Conservation (phyloP, 1,140 invertebrate species). For the Ganaspis sp. region DNA sequence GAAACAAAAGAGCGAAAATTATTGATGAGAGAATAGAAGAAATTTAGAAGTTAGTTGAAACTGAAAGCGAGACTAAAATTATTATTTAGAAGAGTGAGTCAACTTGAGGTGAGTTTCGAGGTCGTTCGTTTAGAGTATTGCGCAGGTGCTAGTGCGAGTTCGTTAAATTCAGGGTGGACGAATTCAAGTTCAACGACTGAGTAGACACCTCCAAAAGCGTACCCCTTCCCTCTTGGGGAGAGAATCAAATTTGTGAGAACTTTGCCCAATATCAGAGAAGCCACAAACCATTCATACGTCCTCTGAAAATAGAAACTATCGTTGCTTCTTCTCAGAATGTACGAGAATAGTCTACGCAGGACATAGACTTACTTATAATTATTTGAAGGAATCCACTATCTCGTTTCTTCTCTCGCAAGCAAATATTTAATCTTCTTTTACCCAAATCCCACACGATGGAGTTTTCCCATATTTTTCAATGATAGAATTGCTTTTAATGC, state of each 20-base stretch:
- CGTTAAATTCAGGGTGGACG: constrained; percentile 23
- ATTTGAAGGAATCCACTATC: not conserved
- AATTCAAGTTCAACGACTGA: constrained; percentile 30
- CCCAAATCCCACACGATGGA: not conserved
- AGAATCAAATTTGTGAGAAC: constrained; percentile 1
- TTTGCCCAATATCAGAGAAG: constrained; percentile 5
- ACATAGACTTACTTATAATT: constrained; percentile 4
- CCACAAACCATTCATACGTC: not conserved
- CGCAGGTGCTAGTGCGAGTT: constrained; percentile 28
- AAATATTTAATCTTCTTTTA: too few species aligned
- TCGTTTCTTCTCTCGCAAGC: not conserved
- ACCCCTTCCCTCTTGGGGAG: not conserved
- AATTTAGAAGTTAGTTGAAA: not conserved
- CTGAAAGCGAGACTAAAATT: not conserved
- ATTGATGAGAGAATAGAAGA: too few species aligned
- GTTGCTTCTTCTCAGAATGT: not conserved
- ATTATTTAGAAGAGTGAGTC: not conserved
- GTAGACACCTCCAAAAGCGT: not conserved
- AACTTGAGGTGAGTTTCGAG: constrained; percentile 3
- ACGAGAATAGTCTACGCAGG: not conserved
- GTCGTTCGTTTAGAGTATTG: constrained; percentile 3
- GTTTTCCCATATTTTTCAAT: not conserved
- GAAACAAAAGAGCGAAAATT: not conserved
- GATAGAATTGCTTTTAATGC: not conserved
- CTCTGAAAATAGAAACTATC: constrained; percentile 2